These are phyloP conservation scores for Galaxias olidus DNA, from an alignment of 2,797 vertebrate genomes.

Conservation along the genomic window DNA sequence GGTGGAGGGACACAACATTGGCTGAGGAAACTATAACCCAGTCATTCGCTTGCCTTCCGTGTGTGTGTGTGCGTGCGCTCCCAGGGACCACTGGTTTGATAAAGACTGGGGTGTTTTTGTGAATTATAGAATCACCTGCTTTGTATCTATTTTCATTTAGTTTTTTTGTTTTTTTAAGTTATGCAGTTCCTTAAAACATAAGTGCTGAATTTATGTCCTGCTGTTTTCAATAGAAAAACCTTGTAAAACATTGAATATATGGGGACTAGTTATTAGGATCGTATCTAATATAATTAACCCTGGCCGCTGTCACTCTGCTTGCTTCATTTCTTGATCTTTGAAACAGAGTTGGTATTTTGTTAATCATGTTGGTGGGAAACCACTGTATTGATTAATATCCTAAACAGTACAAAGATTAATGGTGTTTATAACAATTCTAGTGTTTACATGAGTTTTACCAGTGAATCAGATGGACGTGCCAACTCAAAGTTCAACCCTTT, in stretches of 20 bases:
- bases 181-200: conserved; percentile 19
- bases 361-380: conserved; percentile 32
- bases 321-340: background rate
- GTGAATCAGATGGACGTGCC: conserved; percentile 12
- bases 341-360: background rate
- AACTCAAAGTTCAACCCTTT: conserved; percentile 15
- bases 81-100: conserved; percentile 50
- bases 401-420: conserved; percentile 8
- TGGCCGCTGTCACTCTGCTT: conserved; percentile 11
- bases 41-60: conserved; percentile 6
- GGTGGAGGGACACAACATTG: conserved; percentile 25
- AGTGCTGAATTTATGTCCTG: background rate
- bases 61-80: conserved; percentile 38
- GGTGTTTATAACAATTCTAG: conserved; percentile 46
- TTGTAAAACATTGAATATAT: conserved; percentile 11
- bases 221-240: background rate
- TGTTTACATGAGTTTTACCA: conserved; percentile 37
- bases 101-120: conserved; percentile 24
- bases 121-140: conserved; percentile 23
- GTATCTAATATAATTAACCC: conserved; percentile 12
- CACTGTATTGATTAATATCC: background rate
- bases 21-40: background rate
- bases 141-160: conserved; percentile 28
- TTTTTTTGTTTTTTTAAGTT: too few species aligned
- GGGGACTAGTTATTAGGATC: conserved; percentile 20